Base-by-base conservation (phyloP, 2,113 vertebrate species). In the Protomyctophum bolini region DNA sequence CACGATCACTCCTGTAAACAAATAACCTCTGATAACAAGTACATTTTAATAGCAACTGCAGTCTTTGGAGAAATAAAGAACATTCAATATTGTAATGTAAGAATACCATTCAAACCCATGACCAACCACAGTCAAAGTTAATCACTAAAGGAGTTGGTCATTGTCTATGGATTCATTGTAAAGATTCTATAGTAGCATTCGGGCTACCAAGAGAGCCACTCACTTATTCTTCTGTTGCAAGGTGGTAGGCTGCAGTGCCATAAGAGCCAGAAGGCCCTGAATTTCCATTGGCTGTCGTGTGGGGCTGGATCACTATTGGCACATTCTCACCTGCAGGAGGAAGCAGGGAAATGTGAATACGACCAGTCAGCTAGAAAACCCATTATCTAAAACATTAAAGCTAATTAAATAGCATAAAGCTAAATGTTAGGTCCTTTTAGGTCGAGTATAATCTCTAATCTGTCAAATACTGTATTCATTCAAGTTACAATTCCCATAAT, bases 241-340 rank as follows among this genome's bases (percentile, higher is more conserved):
- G 47, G 2, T 47, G 6, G 9, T 3, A 7, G 3, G 1, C 7
- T 2, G 14, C 54, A 58, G 8, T 50, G 9, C 41, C 33, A 46
- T 52, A 63, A 69, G 75, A 9, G 8, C 62, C n/a, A 3, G 33
- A 41, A 41, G 64, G 52, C 3, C 15, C 51, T 0, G 61, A 63
- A 8, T 58, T 45, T 56, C 73, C 66, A 59, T 73, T 77, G 9
- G 77, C 28, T 6, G 68, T 12, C 47, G 33, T 14, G 0, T 73
- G 70, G 63, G 89, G 88, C 73, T 90, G 80, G 50, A 80, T 80
- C 63, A 86, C 81, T 7, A 90, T 84, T 0, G 79, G 74, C 8
- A 12, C 54, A n/a, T 79, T 73, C 10, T 84, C 80, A 71, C 79
- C 89, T 93, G 82, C 47, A 72, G 28, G 7, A 72, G 33, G 28